Evolutionary conservation across 2,113 vertebrate genomes (phyloP), one percentile per base, ranked within the genome.

Genomic region (Herpetotheres cachinnans): DNA sequence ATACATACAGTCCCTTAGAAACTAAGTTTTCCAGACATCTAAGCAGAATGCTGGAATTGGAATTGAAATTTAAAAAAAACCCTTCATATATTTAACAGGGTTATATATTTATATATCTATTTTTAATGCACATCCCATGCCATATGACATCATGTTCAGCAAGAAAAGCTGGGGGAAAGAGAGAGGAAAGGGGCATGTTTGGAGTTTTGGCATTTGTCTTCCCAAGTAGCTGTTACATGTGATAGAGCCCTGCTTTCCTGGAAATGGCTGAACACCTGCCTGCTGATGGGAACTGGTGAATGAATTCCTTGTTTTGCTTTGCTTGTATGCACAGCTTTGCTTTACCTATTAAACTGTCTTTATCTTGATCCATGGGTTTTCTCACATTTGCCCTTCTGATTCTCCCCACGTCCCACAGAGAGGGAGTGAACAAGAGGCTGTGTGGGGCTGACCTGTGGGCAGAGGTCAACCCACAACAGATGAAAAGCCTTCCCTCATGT

Each of bases 71-170:
- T 24, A 76, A 70, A 66, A 40, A 46, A 61, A 73, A 36, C 1
- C 0, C 17, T 63, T 81, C 13, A 1, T 59, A n/a, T 15, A 0
- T 85, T 69, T 82, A 56, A 44, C 16, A 32, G 8, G 2, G 13
- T 92, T 42, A 25, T n/a, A 11, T 46, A 26, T 69, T 76, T 47
- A 30, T 52, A 9, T 21, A 30, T 34, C 13, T 40, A 11, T 34
- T 38, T 73, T 80, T 30, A 42, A 14, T 34, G 24, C 22, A 29
- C 34, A 72, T 36, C 5, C 16, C 16, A 21, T 54, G 8, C 5
- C 9, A 27, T 66, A 26, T 29, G 13, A 47, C 0, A 0, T 5
- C 25, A 2, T 46, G 7, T 6, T 55, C 16, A 25, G 5, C 19
- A 83, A 13, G n/a, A 59, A 59, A 77, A 89, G 0, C 13, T 61